phyloP scores from a whole-genome alignment of 2,797 vertebrate species.

The Furcifer pardalis region DNA sequence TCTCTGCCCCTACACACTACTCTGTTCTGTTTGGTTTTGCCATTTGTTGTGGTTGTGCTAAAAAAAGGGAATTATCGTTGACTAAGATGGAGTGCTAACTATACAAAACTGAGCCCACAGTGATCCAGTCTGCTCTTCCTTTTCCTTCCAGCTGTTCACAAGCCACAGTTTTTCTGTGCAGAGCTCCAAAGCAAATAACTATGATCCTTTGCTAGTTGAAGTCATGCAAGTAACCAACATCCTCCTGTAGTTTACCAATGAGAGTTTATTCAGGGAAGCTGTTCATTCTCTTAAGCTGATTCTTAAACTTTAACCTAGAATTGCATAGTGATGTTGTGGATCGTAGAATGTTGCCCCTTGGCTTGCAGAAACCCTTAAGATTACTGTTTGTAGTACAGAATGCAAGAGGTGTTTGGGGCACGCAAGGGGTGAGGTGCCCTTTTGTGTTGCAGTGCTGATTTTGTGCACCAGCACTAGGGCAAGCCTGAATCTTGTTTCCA shows the following conservation, averaged over 20 bases:
- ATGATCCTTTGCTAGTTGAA: background rate
- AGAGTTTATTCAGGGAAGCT: background rate
- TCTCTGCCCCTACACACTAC: background rate
- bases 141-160: background rate
- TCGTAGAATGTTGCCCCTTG: background rate
- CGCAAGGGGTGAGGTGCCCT: background rate
- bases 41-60: background rate
- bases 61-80: background rate
- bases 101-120: background rate
- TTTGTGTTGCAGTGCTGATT: background rate
- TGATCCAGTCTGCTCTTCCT: background rate
- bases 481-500: background rate
- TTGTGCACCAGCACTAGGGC: background rate
- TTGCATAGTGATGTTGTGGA: background rate
- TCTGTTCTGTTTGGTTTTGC: background rate
- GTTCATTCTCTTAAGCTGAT: background rate
- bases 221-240: background rate
- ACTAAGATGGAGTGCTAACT: background rate
- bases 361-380: background rate
- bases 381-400: background rate
- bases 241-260: background rate
- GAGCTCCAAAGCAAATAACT: background rate
- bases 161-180: background rate
- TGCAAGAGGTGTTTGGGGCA: background rate
- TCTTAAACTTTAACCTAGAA: background rate